Conservation (phyloP, 2,113 vertebrate genomes). For the Chaetodon trifascialis region DNA sequence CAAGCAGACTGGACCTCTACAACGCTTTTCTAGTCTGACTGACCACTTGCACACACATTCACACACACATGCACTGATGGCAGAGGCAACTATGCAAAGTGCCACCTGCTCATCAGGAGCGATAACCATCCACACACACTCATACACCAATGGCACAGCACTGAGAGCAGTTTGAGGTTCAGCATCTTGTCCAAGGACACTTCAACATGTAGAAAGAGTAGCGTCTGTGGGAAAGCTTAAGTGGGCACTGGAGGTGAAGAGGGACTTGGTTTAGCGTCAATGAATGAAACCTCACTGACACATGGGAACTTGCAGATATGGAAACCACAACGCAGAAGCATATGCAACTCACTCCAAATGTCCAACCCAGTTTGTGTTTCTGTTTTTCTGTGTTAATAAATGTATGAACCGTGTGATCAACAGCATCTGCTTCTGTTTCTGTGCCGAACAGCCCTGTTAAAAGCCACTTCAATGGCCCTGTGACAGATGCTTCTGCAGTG, state of each 20-base stretch:
- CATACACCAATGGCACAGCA: no score
- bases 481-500: neutral
- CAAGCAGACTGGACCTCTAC: no score
- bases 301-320: neutral
- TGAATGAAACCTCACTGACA: conserved; percentile 5
- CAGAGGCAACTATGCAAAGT: no score
- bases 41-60: no score
- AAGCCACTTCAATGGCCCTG: conserved; percentile 15
- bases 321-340: neutral
- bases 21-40: no score
- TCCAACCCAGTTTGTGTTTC: conserved; percentile 26
- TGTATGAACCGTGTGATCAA: conserved; percentile 13
- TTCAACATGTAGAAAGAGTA: neutral
- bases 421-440: conserved; percentile 26
- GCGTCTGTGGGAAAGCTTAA: conserved; percentile 1
- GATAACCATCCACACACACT: no score
- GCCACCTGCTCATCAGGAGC: no score
- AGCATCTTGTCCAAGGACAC: no score
- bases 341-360: neutral
- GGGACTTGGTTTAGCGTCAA: neutral
- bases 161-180: no score
- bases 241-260: neutral
- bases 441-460: conserved; percentile 7
- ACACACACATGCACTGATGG: no score
- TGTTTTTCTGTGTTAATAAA: conserved; percentile 26